Evolutionary conservation across 2,888 invertebrate species (phyloP).

Genomic region (Synergus japonicus): DNA sequence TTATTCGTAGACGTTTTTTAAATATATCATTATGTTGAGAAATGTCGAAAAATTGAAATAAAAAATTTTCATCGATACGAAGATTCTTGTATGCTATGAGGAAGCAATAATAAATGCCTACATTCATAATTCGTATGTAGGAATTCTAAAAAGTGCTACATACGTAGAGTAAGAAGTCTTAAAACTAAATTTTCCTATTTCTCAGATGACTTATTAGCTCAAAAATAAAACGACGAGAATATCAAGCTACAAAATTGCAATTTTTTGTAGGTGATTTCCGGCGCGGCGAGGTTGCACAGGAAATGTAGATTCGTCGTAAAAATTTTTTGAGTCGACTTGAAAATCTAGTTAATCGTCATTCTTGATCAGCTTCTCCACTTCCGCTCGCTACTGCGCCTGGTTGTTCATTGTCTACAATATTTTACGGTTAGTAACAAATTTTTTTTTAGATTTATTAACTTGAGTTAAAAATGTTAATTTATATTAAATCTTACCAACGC

Average conservation of each 20-base stretch:
- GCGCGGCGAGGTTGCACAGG: not conserved
- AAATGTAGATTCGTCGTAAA: not conserved
- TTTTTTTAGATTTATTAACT: not conserved
- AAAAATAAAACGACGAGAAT: not conserved
- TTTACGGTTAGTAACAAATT: not conserved
- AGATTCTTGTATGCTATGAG: too few relatives aligned
- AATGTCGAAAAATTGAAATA: too few relatives aligned
- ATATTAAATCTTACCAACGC: constrained; percentile 63
- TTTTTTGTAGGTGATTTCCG: constrained; percentile 8
- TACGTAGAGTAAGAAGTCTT: not conserved
- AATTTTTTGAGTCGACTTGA: not conserved
- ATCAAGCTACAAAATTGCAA: constrained; percentile 2
- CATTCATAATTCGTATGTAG: too few relatives aligned
- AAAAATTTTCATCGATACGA: too few relatives aligned
- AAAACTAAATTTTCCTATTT: constrained; percentile 21
- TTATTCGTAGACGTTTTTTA: too few relatives aligned
- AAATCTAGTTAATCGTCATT: constrained; percentile 6
- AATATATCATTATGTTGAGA: too few relatives aligned
- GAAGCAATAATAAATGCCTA: too few relatives aligned
- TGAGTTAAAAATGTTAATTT: not conserved
- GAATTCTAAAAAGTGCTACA: not conserved
- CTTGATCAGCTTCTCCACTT: constrained; percentile 33
- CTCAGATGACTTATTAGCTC: not conserved
- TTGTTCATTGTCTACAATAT: constrained; percentile 7
- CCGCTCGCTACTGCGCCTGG: constrained; percentile 24